Evolutionary conservation across 2,113 vertebrate species (phyloP), one percentile per base, ranked within the genome.

Genomic region (Delphinapterus leucas): DNA sequence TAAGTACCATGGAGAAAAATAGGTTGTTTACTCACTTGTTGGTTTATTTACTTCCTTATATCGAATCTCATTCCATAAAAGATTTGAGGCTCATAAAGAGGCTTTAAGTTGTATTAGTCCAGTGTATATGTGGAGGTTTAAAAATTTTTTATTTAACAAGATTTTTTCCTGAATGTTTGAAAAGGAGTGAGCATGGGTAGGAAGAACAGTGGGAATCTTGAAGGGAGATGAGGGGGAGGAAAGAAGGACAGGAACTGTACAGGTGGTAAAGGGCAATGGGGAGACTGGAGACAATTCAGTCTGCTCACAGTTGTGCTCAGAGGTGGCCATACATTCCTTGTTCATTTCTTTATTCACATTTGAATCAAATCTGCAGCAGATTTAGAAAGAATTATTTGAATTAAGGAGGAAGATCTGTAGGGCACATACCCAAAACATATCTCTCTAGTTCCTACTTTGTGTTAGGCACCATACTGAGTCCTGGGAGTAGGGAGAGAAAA

Each of bases 311-410:
- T 23, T 70, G 26, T 61, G 1, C 25, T 92, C 38, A 61, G 33
- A 82, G 17, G 73, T 65, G 44, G 8, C 18, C 15, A 8, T 61
- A 3, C 1, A 5, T 33, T 41, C 44, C 26, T 20, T 44, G n/a
- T 77, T 26, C 33, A 12, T 68, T 92, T 28, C 14, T 47, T 87
- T 65, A 63, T 25, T 82, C 63, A 31, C n/a, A 21, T 74, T 67
- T 67, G 70, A 87, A 20, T 87, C 14, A 93, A 44, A 60, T 60
- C 53, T 74, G 49, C 25, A 90, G 25, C 15, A n/a, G 15, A 10
- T 28, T 94, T 68, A 65, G 26, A 88, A 85, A 85, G n/a, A 76
- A 76, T 76, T 92, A 1, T 77, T 95, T 95, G 76, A 85, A 31
- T 8, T 83, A 49, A 60, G 14, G 7, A 70, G 38, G 25, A 67